A percentile compares a stretch with the other conserved stretches of the same genome.
These are phyloP conservation scores for Alviniconcha strummeri DNA, from an alignment of 2,888 invertebrate species.

Conservation along the genomic window DNA sequence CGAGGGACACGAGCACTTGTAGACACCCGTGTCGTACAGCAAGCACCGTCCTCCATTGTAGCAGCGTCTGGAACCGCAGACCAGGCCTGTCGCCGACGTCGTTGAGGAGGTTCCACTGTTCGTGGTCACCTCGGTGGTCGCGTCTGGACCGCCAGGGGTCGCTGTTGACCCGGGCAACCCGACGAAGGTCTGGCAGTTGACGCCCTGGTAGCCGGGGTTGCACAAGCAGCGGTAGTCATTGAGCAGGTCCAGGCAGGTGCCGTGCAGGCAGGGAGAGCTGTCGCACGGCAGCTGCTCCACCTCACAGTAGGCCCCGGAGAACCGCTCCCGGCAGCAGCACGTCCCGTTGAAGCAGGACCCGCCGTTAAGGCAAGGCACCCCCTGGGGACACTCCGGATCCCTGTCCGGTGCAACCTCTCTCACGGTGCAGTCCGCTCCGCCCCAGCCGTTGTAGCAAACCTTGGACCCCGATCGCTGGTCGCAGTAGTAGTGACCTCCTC, in stretches of 20 bases:
- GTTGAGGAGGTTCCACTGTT: neutral
- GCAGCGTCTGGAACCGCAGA: conserved; percentile 25
- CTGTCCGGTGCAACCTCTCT: conserved; percentile 25
- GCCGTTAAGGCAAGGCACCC: conserved; percentile 39
- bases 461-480: conserved; percentile 32
- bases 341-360: conserved; percentile 42
- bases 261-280: conserved; percentile 45
- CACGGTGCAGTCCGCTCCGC: conserved; percentile 34
- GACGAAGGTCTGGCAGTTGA: conserved; percentile 44
- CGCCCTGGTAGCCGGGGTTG: conserved; percentile 44
- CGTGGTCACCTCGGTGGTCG: neutral
- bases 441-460: conserved; percentile 43
- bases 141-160: neutral
- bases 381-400: conserved; percentile 45
- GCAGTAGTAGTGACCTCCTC: conserved; percentile 41
- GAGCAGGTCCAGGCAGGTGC: conserved; percentile 45
- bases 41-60: conserved; percentile 30
- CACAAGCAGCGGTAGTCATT: conserved; percentile 49
- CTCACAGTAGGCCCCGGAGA: conserved; percentile 46
- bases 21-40: neutral
- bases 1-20: conserved; percentile 10
- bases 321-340: conserved; percentile 47
- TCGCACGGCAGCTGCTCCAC: conserved; percentile 42
- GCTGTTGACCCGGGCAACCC: conserved; percentile 29
- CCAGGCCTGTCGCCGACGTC: neutral